Evolutionary conservation across 2,888 invertebrate genomes (phyloP), one percentile per base, ranked within the genome.

Genomic region (Diaprepes abbreviatus): DNA sequence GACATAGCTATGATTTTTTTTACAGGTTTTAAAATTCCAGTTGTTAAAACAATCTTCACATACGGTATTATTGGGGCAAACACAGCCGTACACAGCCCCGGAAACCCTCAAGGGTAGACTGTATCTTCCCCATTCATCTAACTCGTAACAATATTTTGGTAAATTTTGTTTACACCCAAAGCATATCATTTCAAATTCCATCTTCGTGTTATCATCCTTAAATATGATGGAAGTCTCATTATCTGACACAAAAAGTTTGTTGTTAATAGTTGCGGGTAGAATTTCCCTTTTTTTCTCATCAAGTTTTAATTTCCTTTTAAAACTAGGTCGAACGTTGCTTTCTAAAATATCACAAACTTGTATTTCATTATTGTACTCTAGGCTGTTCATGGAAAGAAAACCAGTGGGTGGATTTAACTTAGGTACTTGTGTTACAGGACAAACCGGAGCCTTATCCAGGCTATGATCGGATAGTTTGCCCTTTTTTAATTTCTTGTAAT

Each of bases 251-350:
- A 6, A 14, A n/a, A 38, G 12, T 14, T 38, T 14, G 5, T 5
- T 14, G 6, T 38, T 1, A 6, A 1, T 5, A 5, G 1, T 2
- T 38, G 36, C 2, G 14, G 6, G 14, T 10, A 1, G 2, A 4
- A 6, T 2, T 3, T 28, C 6, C 6, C 2, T 6, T 12, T 12
- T 12, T 14, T 2, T 14, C 14, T 10, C 6, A 3, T 38, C 36
- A 14, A 38, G 36, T 14, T 12, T 14, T n/a, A 38, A 5, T 14
- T 38, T 38, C 3, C 36, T 12, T 38, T 14, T 38, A 14, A 6
- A n/a, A 35, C 35, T 38, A 14, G 36, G 36, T 38, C 36, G 36
- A 38, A 38, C 12, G n/a, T n/a, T n/a, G n/a, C n/a, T n/a, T n/a
- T n/a, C n/a, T n/a, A n/a, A n/a, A n/a, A n/a, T n/a, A 38, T 38